Conservation (phyloP, 2,888 invertebrate genomes). For the Pegoplata infirma region DNA sequence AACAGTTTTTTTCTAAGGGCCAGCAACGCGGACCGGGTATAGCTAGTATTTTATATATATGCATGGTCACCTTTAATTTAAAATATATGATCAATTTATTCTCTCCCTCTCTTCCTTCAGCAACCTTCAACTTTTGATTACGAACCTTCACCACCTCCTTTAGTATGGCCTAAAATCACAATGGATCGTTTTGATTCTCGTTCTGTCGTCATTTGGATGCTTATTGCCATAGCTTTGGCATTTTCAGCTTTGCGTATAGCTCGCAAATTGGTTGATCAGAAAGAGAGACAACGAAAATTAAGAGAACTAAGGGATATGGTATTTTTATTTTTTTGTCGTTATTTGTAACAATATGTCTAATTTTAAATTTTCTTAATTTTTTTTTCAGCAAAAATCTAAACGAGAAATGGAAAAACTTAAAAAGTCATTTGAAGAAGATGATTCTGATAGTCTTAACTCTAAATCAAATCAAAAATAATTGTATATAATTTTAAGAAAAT, state of each 20-base stretch:
- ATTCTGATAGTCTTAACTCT: neutral
- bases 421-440: neutral
- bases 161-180: constrained; percentile 73
- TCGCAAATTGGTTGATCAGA: constrained; percentile 68
- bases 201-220: constrained; percentile 76
- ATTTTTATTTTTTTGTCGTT: neutral
- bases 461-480: no score
- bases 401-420: constrained; percentile 7
- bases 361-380: neutral
- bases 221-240: constrained; percentile 72
- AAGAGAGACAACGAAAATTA: constrained; percentile 64
- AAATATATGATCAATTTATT: no score
- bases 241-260: constrained; percentile 72
- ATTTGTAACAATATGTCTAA: neutral
- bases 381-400: constrained; percentile 4
- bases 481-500: no score
- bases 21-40: no score
- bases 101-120: constrained; percentile 38
- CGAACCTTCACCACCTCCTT: no score
- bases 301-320: constrained; percentile 33
- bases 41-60: no score
- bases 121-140: no score
- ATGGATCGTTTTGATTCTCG: constrained; percentile 75
- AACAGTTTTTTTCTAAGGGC: no score
- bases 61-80: no score